Evolutionary conservation across 2,797 vertebrate genomes (phyloP), one percentile per base, ranked within the genome.

Genomic region (Nannoperca australis): DNA sequence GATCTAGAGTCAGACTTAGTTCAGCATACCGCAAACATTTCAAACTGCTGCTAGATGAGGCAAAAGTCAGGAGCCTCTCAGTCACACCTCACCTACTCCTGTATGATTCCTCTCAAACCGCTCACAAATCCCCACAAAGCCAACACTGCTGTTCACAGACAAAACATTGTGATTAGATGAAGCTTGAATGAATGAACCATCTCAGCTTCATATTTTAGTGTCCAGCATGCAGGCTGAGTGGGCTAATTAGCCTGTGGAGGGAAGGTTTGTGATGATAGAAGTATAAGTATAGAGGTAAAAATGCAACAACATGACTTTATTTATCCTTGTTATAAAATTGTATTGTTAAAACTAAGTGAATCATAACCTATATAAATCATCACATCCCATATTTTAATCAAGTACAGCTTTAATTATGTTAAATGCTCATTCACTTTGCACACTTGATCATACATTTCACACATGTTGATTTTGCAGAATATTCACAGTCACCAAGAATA

Each of bases 271-370:
- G 17, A 53, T 3, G 1, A 70, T 2, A 32, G 36, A 72, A 38
- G 4, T 14, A 27, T 54, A 27, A 27, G 24, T 27, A 27, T 27
- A 27, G 0, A 20, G 44, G 7, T 51, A 18, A 40, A 70, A 38
- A 61, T 18, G 12, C 30, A 20, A 58, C 4, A 2, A 40, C 1
- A 24, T 13, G 3, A 15, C 49, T 69, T 17, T 27, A 27, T 32
- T 18, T 44, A 14, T 42, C 2, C 4, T 44, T 42, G 24, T 58
- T 74, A 76, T 55, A 53, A 82, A 85, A 82, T 69, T 91, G 91
- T 90, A 93, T 90, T 93, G 70, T 74, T 27, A 70, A 84, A 88
- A 84, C 72, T 74, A 83, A 76, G 5, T 49, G 64, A 34, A 47
- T 70, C 4, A 58, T 38, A 70, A n/a, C 6, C 1, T 75, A 7